phyloP scores from a whole-genome alignment of 2,888 invertebrate genomes.

The Nephrocerus scutellatus region DNA sequence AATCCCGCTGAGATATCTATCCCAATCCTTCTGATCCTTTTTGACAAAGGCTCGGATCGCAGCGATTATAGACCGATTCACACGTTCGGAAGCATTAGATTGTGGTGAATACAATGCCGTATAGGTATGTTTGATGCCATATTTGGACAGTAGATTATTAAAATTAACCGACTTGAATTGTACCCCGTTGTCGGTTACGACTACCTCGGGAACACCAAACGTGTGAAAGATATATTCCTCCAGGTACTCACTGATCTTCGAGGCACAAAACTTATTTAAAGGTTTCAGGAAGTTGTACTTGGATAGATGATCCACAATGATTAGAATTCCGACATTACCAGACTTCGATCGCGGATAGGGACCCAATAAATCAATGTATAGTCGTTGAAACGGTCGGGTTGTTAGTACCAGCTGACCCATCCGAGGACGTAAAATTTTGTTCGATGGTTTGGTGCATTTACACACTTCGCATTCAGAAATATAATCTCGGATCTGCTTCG shows the following conservation, averaged over 20 bases:
- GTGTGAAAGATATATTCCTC: constrained; percentile 20
- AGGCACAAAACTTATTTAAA: constrained; percentile 8
- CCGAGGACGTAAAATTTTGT: neutral
- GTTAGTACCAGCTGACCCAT: no score
- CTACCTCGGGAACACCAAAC: constrained; percentile 25
- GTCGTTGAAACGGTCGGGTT: constrained; percentile 12
- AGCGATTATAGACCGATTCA: constrained; percentile 31
- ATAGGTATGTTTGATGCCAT: constrained; percentile 16
- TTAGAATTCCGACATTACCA: constrained; percentile 9
- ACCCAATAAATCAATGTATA: constrained; percentile 13
- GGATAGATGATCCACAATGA: constrained; percentile 13
- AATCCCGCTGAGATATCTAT: constrained; percentile 10
- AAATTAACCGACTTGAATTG: constrained; percentile 23
- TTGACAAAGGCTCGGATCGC: constrained; percentile 22
- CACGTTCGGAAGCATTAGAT: constrained; percentile 33
- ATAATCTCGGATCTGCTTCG: constrained; percentile 8
- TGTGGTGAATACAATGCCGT: constrained; percentile 34
- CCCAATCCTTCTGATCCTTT: constrained; percentile 18
- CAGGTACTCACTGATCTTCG: constrained; percentile 2
- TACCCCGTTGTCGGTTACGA: constrained; percentile 27
- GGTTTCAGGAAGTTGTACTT: constrained; percentile 12
- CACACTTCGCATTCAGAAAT: constrained; percentile 3
- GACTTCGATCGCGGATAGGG: constrained; percentile 10
- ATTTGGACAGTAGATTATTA: constrained; percentile 15
- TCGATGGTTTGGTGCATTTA: constrained; percentile 2